These are phyloP conservation scores for Tortricodes alternella DNA, from an alignment of 2,888 invertebrate genomes.

Conservation along the genomic window DNA sequence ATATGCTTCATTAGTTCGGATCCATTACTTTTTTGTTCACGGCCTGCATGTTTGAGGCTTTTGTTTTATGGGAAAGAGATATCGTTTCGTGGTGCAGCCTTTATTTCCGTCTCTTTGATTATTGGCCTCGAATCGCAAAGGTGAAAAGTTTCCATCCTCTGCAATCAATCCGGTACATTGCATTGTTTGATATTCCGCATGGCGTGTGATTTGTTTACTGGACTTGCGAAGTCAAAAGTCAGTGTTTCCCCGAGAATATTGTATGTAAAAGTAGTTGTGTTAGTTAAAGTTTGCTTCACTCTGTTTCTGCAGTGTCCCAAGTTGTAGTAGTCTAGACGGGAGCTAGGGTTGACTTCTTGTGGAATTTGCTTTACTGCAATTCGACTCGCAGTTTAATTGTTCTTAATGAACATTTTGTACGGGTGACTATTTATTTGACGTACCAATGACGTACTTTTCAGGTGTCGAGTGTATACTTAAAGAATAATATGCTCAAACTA, in stretches of 20 bases:
- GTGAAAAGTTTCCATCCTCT: conserved; percentile 1
- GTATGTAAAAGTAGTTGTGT: conserved; percentile 28
- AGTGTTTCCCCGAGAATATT: conserved; percentile 24
- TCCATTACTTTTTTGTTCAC: conserved; percentile 39
- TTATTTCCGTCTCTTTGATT: conserved; percentile 11
- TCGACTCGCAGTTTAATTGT: conserved; percentile 8
- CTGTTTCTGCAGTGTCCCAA: conserved; percentile 23
- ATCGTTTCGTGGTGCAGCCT: neutral
- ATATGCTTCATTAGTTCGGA: conserved; percentile 60
- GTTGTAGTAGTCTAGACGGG: conserved; percentile 29
- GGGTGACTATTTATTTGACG: conserved; percentile 2
- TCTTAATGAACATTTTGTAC: conserved; percentile 21
- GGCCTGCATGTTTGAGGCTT: conserved; percentile 40
- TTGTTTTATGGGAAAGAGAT: conserved; percentile 31
- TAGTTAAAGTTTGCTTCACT: conserved; percentile 25
- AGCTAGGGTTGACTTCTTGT: conserved; percentile 22
- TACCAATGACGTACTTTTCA: neutral
- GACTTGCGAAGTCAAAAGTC: conserved; percentile 27
- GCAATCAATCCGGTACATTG: neutral
- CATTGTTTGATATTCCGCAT: neutral
- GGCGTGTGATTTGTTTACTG: conserved; percentile 14
- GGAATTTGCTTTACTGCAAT: conserved; percentile 19
- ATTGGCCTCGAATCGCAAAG: conserved; percentile 15
- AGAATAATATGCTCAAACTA: no score
- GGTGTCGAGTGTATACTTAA: neutral